Evolutionary conservation across 2,888 invertebrate species (phyloP), one percentile per base, ranked within the genome.

Genomic region (Petrophora chlorosata): DNA sequence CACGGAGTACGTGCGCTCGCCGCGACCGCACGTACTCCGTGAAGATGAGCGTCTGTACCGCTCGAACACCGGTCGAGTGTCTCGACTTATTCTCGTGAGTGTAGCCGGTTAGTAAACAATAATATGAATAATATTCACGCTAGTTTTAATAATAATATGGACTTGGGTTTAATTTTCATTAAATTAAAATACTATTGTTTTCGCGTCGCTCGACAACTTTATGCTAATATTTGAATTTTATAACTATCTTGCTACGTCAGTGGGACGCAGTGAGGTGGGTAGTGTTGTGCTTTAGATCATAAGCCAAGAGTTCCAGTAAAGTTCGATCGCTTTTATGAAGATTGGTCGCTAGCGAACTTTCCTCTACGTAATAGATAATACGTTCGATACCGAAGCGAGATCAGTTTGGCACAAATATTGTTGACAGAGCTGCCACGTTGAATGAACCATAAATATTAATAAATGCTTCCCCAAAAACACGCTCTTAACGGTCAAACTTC

Each of bases 241-340:
- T 38, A 43, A 54, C 30, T 39, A 39, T 47, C 25, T 47, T 16
- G 29, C 43, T 28, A 14, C 25, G 13, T 32, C 25, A 23, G 35
- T 28, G 5, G 16, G 43, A 32, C 25, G 29, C 40, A 9, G 14
- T 38, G 33, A 39, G 16, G 40, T 32, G 38, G 32, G 7, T 23
- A 47, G 52, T 44, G 48, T 49, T 43, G 50, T 66, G 53, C 51
- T 53, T 5, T 34, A 51, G 47, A 58, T 59, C 59, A 63, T 72
- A 69, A 69, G 65, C 63, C 56, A 65, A 56, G 52, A 60, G 56
- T 57, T 50, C 51, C 52, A 57, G 57, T 58, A 63, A 56, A 59
- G 54, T 53, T 56, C 39, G 44, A 58, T 64, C 59, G 56, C 53
- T 63, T 68, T 71, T 67, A 71, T 67, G 64, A 55, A 65, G 62